Evolutionary conservation across 2,888 invertebrate species (phyloP).

Genomic region (Gymnosoma rotundatum): DNA sequence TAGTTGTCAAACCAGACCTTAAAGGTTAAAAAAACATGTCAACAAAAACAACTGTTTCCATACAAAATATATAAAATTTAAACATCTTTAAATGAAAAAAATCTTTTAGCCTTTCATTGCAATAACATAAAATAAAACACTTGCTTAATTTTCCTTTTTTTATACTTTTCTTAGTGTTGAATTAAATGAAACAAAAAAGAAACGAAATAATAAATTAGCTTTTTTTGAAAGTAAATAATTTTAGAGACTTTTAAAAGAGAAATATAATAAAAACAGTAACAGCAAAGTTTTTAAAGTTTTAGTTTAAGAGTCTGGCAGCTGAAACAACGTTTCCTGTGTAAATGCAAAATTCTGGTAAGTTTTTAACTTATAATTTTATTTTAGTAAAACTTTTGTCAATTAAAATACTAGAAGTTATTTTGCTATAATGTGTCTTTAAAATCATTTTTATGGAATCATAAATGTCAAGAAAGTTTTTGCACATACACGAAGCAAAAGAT

Average conservation of each 20-base stretch:
- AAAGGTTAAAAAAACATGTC: slow-evolving; percentile 50
- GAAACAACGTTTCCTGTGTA: slow-evolving; percentile 24
- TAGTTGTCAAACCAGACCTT: slow-evolving; percentile 60
- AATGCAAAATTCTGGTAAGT: slow-evolving; percentile 67
- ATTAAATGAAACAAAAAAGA: slow-evolving; percentile 47
- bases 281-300: slow-evolving; percentile 22
- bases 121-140: slow-evolving; percentile 37
- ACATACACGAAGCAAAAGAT: too few species aligned
- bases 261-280: slow-evolving; percentile 5
- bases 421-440: too few species aligned
- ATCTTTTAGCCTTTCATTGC: slow-evolving; percentile 18
- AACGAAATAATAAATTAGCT: background rate
- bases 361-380: background rate
- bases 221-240: slow-evolving; percentile 58
- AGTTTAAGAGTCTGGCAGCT: slow-evolving; percentile 23
- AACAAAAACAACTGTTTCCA: slow-evolving; percentile 7
- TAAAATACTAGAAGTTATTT: too few species aligned
- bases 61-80: slow-evolving; percentile 3
- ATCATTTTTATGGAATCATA: background rate
- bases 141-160: background rate
- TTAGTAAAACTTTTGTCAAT: background rate
- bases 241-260: slow-evolving; percentile 56
- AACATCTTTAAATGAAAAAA: slow-evolving; percentile 26
- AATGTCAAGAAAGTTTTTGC: too few species aligned
- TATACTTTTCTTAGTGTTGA: slow-evolving; percentile 40